Conservation (phyloP, 2,888 invertebrate species). For the Sicus ferrugineus region DNA sequence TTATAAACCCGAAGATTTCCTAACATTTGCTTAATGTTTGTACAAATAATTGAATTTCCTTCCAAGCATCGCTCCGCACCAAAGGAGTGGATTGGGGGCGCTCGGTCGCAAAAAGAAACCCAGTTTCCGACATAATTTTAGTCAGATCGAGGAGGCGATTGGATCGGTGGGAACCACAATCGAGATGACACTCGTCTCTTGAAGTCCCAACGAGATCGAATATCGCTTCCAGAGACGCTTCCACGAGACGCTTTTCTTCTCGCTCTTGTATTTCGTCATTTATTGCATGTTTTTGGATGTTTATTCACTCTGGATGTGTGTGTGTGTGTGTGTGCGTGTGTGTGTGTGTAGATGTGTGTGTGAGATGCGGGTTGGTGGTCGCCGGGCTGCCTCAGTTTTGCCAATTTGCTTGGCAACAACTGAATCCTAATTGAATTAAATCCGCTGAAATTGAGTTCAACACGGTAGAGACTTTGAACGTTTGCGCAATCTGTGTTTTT, state of each 20-base stretch:
- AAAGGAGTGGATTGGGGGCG: not conserved
- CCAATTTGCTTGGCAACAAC: slow-evolving; percentile 4
- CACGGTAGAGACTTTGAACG: not conserved
- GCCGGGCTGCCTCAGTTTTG: slow-evolving; percentile 10
- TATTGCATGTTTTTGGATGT: not conserved
- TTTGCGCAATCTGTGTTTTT: not conserved
- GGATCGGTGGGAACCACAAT: too few relatives aligned
- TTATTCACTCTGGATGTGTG: not conserved
- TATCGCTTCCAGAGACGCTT: not conserved
- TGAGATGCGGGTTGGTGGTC: not conserved
- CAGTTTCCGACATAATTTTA: too few relatives aligned
- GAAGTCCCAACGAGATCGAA: not conserved
- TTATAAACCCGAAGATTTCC: slow-evolving; percentile 36
- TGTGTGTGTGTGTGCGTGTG: not conserved
- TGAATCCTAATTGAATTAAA: slow-evolving; percentile 22
- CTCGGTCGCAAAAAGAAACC: too few relatives aligned
- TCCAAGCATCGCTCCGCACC: not conserved
- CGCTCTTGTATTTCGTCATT: not conserved
- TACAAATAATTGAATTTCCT: slow-evolving; percentile 59
- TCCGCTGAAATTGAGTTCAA: not conserved
- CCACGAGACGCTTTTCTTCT: not conserved
- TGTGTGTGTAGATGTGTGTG: not conserved
- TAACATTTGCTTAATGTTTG: slow-evolving; percentile 62
- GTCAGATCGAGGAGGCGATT: too few relatives aligned
- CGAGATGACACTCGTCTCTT: not conserved